These are phyloP conservation scores for Drosophila athabasca DNA, from an alignment of 1,140 invertebrate genomes.

Conservation along the genomic window DNA sequence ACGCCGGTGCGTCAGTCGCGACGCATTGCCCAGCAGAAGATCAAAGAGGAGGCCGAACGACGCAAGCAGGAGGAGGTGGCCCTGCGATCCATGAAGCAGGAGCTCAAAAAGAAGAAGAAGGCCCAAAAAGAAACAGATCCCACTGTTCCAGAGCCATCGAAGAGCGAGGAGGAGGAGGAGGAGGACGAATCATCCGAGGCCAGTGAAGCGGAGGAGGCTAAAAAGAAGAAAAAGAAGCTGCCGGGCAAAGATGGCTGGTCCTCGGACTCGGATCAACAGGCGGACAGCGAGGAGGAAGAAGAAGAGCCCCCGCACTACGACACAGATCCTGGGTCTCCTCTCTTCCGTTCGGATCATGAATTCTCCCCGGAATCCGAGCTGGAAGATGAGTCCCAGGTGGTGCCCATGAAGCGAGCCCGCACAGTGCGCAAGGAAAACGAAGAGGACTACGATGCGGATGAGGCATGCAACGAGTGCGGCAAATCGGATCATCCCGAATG, in stretches of 20 bases:
- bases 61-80: constrained; percentile 89
- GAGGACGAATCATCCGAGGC: constrained; percentile 78
- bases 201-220: constrained; percentile 84
- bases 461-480: constrained; percentile 93
- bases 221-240: constrained; percentile 86
- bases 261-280: constrained; percentile 87
- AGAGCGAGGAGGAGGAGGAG: constrained; percentile 46
- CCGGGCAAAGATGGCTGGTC: constrained; percentile 88
- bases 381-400: constrained; percentile 86
- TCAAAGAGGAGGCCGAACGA: constrained; percentile 91
- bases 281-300: constrained; percentile 86
- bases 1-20: constrained; percentile 89
- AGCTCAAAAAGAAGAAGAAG: constrained; percentile 86
- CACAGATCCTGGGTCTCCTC: constrained; percentile 86
- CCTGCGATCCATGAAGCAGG: constrained; percentile 86
- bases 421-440: constrained; percentile 87
- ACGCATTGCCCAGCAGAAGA: constrained; percentile 92
- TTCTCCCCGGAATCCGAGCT: constrained; percentile 91
- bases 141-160: constrained; percentile 82
- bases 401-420: constrained; percentile 87
- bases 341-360: constrained; percentile 94
- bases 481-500: constrained; percentile 97
- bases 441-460: constrained; percentile 85
- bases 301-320: constrained; percentile 85
- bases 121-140: constrained; percentile 82